Base-by-base conservation (phyloP, 2,797 vertebrate species). In the Phoxinus dragarum region DNA sequence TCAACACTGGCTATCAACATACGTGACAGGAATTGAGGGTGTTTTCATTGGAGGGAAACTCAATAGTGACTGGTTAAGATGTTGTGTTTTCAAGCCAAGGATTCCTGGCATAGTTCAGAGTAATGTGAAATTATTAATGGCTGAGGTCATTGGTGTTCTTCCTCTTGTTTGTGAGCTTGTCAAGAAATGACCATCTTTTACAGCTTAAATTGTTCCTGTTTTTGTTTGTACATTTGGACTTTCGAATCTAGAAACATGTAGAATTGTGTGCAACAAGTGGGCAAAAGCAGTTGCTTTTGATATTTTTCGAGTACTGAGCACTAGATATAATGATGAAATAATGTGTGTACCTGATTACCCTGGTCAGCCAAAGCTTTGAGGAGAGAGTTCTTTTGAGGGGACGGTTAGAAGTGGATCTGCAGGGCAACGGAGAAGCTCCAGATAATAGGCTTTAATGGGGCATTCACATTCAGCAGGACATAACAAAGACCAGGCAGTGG, bases 171-270 rank as follows among this genome's bases (percentile, higher is more conserved):
- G 49, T 80, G 21, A 73, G 67, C 36, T n/a, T 74, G 68, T 84
- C 84, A 84, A 61, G 40, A 38, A 67, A 75, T 78, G 23, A 38
- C 79, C 75, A 44, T 80, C 42, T 64, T 88, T 81, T 82, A 71
- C 73, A 73, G 80, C 78, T 86, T 73, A 92, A 93, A 90, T 93
- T 92, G 90, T 91, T 69, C 56, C 71, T 89, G 36, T 27, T 91
- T 92, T 91, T 93, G 27, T 93, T 93, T 93, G 91, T 91, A 93
- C 92, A 94, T 93, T 94, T 94, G 93, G 93, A 94, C 92, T 94
- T 93, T 92, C 85, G 86, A 91, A 90, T 76, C 11, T 56, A 69
- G 1, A 90, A 92, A 89, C 86, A 82, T 75, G 6, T 84, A 89
- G 86, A 91, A 87, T 91, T 36, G 11, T 61, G 40, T 42, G 36